A percentile compares a stretch with the other conserved stretches of the same genome.
Conservation (phyloP, 2,113 vertebrate genomes). For the Dicaeum eximium region DNA sequence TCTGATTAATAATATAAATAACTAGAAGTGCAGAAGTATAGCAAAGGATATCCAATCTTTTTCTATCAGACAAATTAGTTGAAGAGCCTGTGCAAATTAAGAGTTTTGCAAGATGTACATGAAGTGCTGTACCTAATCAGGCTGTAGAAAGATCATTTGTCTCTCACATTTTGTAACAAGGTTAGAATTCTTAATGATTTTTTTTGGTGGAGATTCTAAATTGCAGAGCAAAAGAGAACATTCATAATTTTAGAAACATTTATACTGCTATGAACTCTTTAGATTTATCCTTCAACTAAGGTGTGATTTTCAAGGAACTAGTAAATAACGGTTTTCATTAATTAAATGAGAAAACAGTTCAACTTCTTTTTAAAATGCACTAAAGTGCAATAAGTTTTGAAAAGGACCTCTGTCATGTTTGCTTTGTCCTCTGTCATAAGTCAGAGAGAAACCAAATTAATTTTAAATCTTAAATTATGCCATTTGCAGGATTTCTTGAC, state of each 20-base stretch:
- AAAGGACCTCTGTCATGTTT: background rate
- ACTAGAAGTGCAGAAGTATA: background rate
- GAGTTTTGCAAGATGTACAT: background rate
- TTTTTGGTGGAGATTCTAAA: background rate
- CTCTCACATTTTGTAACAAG: background rate
- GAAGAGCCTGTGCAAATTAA: background rate
- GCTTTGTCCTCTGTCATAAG: background rate
- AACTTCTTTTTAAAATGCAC: background rate
- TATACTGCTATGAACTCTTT: background rate
- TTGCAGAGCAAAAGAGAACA: background rate
- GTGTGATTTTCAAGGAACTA: conserved; percentile 18
- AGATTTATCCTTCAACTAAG: background rate
- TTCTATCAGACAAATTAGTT: background rate
- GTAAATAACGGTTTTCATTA: conserved; percentile 1
- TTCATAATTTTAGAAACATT: background rate
- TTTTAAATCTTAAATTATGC: background rate
- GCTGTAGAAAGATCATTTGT: background rate
- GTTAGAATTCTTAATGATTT: conserved; percentile 45
- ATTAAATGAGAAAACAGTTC: conserved; percentile 15
- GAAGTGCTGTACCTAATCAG: conserved; percentile 28
- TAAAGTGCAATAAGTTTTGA: background rate
- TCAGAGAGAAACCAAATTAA: background rate
- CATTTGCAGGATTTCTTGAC: background rate
- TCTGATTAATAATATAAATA: conserved; percentile 34
- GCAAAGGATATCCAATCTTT: background rate